Evolutionary conservation across 2,888 invertebrate species (phyloP), one percentile per base, ranked within the genome.

Genomic region (Limenitis camilla): DNA sequence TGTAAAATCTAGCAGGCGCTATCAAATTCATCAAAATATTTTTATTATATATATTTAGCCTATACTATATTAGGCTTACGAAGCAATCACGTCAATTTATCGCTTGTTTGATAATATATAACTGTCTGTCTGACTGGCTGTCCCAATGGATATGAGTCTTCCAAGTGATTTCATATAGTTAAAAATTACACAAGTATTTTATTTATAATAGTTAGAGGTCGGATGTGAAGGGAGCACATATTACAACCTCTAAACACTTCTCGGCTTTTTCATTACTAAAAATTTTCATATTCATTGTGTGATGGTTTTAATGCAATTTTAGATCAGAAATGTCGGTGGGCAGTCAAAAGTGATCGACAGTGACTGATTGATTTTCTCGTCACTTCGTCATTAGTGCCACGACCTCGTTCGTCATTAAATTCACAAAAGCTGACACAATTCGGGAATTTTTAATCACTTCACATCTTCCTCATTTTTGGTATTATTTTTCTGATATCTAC

Each of bases 351-450:
- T 54, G 58, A 54, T 49, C 42, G 60, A 60, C 60, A 53, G 54
- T 56, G 58, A 53, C 54, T 44, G 58, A 60, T 60, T 60, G 60
- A 58, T 60, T 56, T 54, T 52, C 58, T 58, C 55, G 49, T 36
- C 58, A 52, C 49, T 36, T 42, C 46, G 53, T 53, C 54, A 49
- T 58, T 56, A 58, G 56, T 48, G 47, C 31, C 45, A 50, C 50
- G 58, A 54, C 56, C 60, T 49, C 48, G 52, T 52, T 56, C 51
- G 52, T 50, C 41, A 51, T 52, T 42, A 47, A 55, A 48, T 49
- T 49, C 44, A 44, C 27, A 45, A 54, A 49, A 51, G 43, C 31
- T 48, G 47, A 30, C 48, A 52, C 40, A 29, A 36, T 32, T 51
- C 42, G 19, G 19, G 44, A 51, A 45, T 51, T 40, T 54, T 49